Evolutionary conservation across 2,797 vertebrate species (phyloP).

Genomic region (Rhodeus uyekii): DNA sequence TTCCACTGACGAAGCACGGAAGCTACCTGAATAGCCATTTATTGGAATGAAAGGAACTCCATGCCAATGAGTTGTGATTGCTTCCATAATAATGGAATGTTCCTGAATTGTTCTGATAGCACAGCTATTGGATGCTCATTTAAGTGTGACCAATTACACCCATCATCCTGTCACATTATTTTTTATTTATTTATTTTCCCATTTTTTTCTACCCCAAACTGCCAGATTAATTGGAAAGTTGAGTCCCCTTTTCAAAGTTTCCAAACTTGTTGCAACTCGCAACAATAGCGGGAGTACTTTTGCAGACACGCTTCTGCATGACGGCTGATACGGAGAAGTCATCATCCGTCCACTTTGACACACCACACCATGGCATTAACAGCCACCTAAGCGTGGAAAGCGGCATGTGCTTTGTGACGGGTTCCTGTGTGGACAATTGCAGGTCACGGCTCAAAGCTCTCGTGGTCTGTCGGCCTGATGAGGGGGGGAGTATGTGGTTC

Average conservation of each 20-base stretch:
- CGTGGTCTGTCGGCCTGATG: constrained; percentile 42
- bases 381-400: constrained; percentile 31
- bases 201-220: constrained; percentile 32
- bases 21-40: constrained; percentile 54
- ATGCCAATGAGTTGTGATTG: constrained; percentile 53
- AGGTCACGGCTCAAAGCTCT: constrained; percentile 51
- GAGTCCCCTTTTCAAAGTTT: constrained; percentile 24
- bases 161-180: constrained; percentile 45
- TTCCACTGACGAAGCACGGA: constrained; percentile 4
- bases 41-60: constrained; percentile 49
- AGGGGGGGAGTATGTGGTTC: constrained; percentile 31
- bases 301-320: background rate
- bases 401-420: constrained; percentile 10
- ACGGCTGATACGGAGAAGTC: constrained; percentile 21
- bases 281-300: constrained; percentile 10
- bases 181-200: constrained; percentile 25
- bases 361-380: constrained; percentile 21
- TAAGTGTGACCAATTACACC: constrained; percentile 52
- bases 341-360: constrained; percentile 27
- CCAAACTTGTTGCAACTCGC: constrained; percentile 8
- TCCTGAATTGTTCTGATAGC: constrained; percentile 49
- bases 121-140: constrained; percentile 37
- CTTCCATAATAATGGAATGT: constrained; percentile 49
- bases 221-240: constrained; percentile 46
- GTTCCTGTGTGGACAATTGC: constrained; percentile 47